Conservation (phyloP, 2,888 invertebrate genomes). For the Eupithecia exiguata region DNA sequence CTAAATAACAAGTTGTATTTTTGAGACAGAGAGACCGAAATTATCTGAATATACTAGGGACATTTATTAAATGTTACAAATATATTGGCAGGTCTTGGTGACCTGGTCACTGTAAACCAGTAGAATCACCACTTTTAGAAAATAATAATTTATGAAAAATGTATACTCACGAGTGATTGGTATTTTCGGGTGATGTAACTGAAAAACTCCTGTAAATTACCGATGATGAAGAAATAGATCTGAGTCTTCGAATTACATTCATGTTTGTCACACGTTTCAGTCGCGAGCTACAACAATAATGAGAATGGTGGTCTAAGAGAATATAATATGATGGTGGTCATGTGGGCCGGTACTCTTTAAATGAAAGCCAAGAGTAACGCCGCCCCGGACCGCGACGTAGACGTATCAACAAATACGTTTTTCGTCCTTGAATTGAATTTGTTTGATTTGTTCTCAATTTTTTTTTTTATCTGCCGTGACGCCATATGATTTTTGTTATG, state of each 20-base stretch:
- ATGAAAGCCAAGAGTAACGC: background rate
- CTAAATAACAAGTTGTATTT: background rate
- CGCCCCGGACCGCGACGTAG: background rate
- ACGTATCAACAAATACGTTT: background rate
- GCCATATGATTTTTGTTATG: constrained; percentile 6
- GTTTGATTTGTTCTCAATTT: background rate
- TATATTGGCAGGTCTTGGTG: background rate
- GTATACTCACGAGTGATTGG: constrained; percentile 68
- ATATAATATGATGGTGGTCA: too few species aligned
- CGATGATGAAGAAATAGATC: constrained; percentile 45
- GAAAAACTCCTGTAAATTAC: constrained; percentile 62
- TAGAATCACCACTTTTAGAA: background rate
- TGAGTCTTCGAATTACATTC: constrained; percentile 60
- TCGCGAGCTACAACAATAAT: constrained; percentile 13
- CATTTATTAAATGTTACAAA: too few species aligned
- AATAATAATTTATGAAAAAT: background rate
- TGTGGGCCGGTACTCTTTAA: constrained; percentile 5
- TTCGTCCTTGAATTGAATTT: background rate
- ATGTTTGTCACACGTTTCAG: constrained; percentile 48
- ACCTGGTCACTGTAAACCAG: background rate
- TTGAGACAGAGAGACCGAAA: background rate
- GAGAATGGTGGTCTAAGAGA: constrained; percentile 1
- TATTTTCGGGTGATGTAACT: constrained; percentile 59
- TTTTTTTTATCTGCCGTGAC: background rate
- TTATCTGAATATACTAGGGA: background rate